Percentiles rank a stretch among this genome's conserved stretches.
Evolutionary conservation across 2,888 invertebrate genomes (phyloP).

Genomic region (Bellardia pandia): DNA sequence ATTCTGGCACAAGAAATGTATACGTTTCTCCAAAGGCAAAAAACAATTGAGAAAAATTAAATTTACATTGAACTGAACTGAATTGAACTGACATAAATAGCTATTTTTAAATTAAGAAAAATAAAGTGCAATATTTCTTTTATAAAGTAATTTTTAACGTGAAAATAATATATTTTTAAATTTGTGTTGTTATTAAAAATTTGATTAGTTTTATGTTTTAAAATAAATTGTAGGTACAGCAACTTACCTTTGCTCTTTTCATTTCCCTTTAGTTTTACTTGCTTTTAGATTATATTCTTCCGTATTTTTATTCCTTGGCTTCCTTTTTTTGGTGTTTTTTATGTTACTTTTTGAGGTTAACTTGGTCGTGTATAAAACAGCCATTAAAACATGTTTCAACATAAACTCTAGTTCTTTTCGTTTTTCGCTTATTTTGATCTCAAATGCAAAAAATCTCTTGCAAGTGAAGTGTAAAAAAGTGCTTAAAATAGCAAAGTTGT

Average conservation of each 20-base stretch:
- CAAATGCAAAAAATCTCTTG: constrained; percentile 44
- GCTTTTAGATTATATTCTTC: constrained; percentile 46
- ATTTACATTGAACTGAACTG: constrained; percentile 61
- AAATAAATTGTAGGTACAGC: neutral
- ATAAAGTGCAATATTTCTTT: neutral
- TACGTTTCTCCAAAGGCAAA: neutral
- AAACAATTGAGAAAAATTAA: neutral
- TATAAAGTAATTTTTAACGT: neutral
- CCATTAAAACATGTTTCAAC: constrained; percentile 64
- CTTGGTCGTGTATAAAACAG: constrained; percentile 62
- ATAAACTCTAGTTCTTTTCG: constrained; percentile 33
- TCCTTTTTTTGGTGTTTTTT: constrained; percentile 44
- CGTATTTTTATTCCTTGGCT: constrained; percentile 48
- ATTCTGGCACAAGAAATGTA: constrained; percentile 14
- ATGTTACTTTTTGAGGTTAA: constrained; percentile 68
- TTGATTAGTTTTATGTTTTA: neutral
- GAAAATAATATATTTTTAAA: neutral
- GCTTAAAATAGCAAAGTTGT: constrained; percentile 42
- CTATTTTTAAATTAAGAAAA: constrained; percentile 78
- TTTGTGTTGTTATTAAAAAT: neutral
- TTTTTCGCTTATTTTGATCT: constrained; percentile 15
- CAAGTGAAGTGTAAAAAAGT: constrained; percentile 56
- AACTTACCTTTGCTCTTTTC: neutral
- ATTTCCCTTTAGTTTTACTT: constrained; percentile 13
- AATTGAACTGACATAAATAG: constrained; percentile 76